Evolutionary conservation across 1,140 invertebrate genomes (phyloP).

Genomic region (Oreohelix idahoensis): DNA sequence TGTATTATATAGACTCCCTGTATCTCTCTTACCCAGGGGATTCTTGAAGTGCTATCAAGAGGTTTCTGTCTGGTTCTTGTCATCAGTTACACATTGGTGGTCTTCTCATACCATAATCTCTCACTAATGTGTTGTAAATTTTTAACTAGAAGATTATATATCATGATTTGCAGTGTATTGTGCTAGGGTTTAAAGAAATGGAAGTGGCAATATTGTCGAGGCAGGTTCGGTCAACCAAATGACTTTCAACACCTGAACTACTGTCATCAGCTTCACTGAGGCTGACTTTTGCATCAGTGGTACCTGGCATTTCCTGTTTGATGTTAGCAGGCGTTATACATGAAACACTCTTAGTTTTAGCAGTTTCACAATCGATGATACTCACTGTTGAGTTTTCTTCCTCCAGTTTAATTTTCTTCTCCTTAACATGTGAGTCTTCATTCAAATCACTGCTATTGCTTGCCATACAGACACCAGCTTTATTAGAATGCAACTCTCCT

Average conservation of each 20-base stretch:
- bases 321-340: background rate
- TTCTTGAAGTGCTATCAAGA: no score
- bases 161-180: background rate
- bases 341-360: background rate
- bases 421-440: background rate
- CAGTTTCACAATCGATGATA: background rate
- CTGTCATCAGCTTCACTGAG: background rate
- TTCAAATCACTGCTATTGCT: background rate
- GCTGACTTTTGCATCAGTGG: background rate
- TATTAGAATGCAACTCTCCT: background rate
- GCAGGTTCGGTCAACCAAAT: background rate
- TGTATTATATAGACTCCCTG: no score
- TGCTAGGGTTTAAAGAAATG: background rate
- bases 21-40: no score
- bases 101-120: no score
- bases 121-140: background rate
- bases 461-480: background rate
- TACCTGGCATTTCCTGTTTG: background rate
- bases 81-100: no score
- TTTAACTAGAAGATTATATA: background rate
- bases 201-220: background rate
- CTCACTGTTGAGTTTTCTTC: background rate
- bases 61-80: no score
- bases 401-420: slow-evolving; percentile 18
- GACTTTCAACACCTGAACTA: background rate